These are phyloP conservation scores for Zonitis immaculata DNA, from an alignment of 2,888 invertebrate genomes.

Conservation along the genomic window DNA sequence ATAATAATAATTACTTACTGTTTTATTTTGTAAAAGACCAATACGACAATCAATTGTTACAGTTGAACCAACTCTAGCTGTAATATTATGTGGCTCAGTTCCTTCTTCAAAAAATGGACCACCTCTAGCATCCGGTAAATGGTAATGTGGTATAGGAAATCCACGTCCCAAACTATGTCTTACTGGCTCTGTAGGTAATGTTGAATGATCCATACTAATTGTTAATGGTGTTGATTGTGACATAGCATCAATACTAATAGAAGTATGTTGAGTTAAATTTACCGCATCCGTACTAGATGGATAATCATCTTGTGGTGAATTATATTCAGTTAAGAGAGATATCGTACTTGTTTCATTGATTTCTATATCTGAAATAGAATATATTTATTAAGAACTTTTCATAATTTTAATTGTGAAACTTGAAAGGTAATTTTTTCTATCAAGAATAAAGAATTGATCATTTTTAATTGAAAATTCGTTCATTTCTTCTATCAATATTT, in stretches of 20 bases:
- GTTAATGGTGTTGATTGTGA: constrained; percentile 7
- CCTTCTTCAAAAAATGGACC: constrained; percentile 63
- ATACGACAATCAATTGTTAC: constrained; percentile 57
- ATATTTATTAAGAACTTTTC: background rate
- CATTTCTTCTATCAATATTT: constrained; percentile 14
- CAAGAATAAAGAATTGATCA: constrained; percentile 13
- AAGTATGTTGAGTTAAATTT: constrained; percentile 11
- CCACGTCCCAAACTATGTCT: constrained; percentile 37
- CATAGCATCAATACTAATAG: background rate
- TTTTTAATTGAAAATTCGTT: constrained; percentile 17
- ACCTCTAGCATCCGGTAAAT: constrained; percentile 52
- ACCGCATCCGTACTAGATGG: constrained; percentile 3
- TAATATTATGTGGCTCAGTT: constrained; percentile 53
- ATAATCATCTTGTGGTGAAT: constrained; percentile 8
- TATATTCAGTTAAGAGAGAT: constrained; percentile 8
- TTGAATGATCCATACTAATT: constrained; percentile 1
- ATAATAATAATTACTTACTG: constrained; percentile 47
- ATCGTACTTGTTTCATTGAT: constrained; percentile 2
- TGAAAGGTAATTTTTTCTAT: constrained; percentile 17
- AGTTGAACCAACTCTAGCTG: constrained; percentile 56
- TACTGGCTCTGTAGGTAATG: constrained; percentile 28
- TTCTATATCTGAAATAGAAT: constrained; percentile 3
- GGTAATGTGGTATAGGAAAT: constrained; percentile 44
- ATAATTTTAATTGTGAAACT: constrained; percentile 12
- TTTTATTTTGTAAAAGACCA: constrained; percentile 57